Conservation (phyloP, 2,888 invertebrate genomes). For the Agelastica alni region DNA sequence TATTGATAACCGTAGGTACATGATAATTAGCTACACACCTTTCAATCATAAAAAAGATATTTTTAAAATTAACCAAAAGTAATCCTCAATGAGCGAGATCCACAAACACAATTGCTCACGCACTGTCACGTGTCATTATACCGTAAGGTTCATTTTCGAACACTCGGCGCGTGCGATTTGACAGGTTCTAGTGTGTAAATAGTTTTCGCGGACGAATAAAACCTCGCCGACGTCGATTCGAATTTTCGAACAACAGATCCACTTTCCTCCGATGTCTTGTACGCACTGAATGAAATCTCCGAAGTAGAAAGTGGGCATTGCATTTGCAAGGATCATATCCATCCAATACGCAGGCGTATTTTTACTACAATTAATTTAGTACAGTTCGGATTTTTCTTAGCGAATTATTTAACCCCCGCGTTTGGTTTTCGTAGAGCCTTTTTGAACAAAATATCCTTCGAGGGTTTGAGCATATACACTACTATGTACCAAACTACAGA, state of each 20-base stretch:
- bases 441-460: no score
- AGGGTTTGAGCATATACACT: no score
- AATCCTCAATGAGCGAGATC: conserved; percentile 24
- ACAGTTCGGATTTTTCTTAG: no score
- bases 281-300: conserved; percentile 27
- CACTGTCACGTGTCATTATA: conserved; percentile 50
- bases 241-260: conserved; percentile 19
- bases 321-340: conserved; percentile 44
- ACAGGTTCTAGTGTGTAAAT: conserved; percentile 5
- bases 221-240: conserved; percentile 9
- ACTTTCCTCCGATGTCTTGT: conserved; percentile 21
- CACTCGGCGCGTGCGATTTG: conserved; percentile 8
- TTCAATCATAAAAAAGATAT: conserved; percentile 10
- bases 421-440: no score
- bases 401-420: no score
- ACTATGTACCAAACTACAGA: no score
- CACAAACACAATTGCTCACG: conserved; percentile 47
- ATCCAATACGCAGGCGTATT: conserved; percentile 46
- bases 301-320: conserved; percentile 53
- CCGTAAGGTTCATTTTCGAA: conserved; percentile 9
- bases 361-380: no score
- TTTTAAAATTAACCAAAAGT: conserved; percentile 10
- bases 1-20: neutral
- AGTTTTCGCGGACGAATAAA: conserved; percentile 2
- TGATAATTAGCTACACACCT: conserved; percentile 16